A percentile compares a stretch with the other conserved stretches of the same genome.
Evolutionary conservation across 92 coral and sea anemone species (phyloP).

Genomic region (Diadumene lineata): DNA sequence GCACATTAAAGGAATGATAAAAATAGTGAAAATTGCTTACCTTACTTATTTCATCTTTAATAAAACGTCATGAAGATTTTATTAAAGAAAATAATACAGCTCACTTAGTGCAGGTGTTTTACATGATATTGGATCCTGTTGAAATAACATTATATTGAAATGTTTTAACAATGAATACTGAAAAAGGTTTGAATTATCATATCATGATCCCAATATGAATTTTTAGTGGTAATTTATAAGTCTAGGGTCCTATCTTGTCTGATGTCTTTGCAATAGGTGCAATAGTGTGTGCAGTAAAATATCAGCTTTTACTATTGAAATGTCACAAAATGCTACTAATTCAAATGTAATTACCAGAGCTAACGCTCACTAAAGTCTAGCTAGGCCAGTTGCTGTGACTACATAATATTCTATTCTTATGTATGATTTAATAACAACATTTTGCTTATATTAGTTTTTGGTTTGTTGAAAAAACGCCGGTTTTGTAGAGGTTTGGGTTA

Average conservation of each 20-base stretch:
- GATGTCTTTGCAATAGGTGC: not conserved
- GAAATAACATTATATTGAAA: constrained; percentile 30
- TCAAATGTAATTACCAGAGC: not conserved
- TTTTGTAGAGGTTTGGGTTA: not conserved
- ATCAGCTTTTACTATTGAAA: not conserved
- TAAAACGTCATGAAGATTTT: not conserved
- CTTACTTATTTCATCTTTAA: not conserved
- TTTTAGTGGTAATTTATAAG: not conserved
- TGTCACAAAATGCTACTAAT: not conserved
- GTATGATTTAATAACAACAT: too few species aligned
- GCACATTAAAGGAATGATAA: not conserved
- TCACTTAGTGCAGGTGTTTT: constrained; percentile 12
- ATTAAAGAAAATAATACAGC: not conserved
- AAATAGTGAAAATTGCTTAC: not conserved
- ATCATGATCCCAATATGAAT: not conserved
- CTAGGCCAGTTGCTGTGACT: too few species aligned
- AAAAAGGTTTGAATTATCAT: constrained; percentile 1
- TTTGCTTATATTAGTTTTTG: too few species aligned
- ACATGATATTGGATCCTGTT: constrained; percentile 22
- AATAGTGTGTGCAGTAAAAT: not conserved
- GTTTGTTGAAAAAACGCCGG: not conserved
- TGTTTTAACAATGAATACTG: constrained; percentile 18
- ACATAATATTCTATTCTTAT: too few species aligned
- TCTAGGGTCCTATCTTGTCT: not conserved
- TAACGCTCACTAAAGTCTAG: too few species aligned